phyloP scores from a whole-genome alignment of 2,797 vertebrate species.

The Thalassophryne amazonica region DNA sequence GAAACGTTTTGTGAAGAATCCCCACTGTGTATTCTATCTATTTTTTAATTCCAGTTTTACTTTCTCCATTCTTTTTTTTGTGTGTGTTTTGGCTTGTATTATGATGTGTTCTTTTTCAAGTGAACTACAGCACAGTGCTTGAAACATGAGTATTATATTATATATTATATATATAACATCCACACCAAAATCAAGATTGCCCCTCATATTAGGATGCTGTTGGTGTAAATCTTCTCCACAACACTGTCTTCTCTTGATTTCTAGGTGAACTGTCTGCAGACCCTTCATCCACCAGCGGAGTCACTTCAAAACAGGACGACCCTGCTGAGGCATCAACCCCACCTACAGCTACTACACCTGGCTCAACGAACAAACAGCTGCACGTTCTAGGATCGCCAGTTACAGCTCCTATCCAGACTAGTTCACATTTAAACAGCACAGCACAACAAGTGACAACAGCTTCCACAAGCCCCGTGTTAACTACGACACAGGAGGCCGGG shows the following conservation, averaged over 20 bases:
- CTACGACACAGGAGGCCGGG: slow-evolving; percentile 10
- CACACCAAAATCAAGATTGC: no score
- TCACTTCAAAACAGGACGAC: slow-evolving; percentile 28
- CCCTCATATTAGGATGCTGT: no score
- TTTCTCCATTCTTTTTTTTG: no score
- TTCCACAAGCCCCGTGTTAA: slow-evolving; percentile 8
- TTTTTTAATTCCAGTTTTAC: no score
- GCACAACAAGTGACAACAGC: slow-evolving; percentile 30
- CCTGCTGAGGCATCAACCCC: slow-evolving; percentile 21
- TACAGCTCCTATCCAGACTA: slow-evolving; percentile 15
- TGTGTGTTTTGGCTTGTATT: no score
- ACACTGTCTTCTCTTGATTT: slow-evolving; percentile 10
- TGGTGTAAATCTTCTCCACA: background rate
- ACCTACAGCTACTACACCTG: slow-evolving; percentile 2
- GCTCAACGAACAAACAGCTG: slow-evolving; percentile 16
- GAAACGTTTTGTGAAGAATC: no score
- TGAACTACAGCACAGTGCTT: no score
- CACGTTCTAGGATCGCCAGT: slow-evolving; percentile 12
- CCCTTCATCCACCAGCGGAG: slow-evolving; percentile 13
- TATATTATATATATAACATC: no score
- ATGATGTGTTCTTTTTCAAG: no score
- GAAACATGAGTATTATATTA: no score
- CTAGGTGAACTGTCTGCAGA: slow-evolving; percentile 42
- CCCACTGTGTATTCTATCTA: no score
- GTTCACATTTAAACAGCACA: slow-evolving; percentile 20